A percentile compares a stretch with the other conserved stretches of the same genome.
Conservation (phyloP, 2,797 vertebrate genomes). For the Peromyscus eremicus region DNA sequence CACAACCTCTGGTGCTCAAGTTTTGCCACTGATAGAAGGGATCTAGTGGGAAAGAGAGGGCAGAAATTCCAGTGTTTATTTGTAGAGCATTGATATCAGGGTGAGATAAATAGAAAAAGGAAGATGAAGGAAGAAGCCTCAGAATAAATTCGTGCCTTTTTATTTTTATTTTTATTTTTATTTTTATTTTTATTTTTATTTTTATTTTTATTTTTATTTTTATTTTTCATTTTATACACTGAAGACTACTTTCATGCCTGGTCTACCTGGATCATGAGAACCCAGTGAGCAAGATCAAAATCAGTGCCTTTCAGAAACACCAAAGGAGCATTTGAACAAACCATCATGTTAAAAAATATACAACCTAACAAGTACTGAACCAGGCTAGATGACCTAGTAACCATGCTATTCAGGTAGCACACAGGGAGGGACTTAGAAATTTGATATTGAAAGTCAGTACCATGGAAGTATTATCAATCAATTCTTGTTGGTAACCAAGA, state of each 20-base stretch:
- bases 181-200: too few species aligned
- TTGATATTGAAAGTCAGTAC: constrained; percentile 5
- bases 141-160: not conserved
- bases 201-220: too few species aligned
- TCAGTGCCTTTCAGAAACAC: not conserved
- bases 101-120: not conserved
- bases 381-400: not conserved
- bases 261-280: not conserved
- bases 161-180: too few species aligned
- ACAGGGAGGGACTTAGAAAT: not conserved
- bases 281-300: not conserved
- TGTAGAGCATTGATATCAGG: not conserved
- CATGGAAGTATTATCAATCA: not conserved
- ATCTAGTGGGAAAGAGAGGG: not conserved
- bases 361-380: not conserved
- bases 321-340: not conserved
- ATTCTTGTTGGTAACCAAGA: not conserved
- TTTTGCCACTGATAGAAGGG: not conserved
- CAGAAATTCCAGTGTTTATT: not conserved
- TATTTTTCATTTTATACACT: not conserved
- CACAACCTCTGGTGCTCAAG: not conserved
- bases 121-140: not conserved
- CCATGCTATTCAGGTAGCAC: not conserved
- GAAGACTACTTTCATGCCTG: not conserved
- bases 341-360: not conserved